These are phyloP conservation scores for Aspiorhynchus laticeps DNA, from an alignment of 2,113 vertebrate genomes.

Conservation along the genomic window DNA sequence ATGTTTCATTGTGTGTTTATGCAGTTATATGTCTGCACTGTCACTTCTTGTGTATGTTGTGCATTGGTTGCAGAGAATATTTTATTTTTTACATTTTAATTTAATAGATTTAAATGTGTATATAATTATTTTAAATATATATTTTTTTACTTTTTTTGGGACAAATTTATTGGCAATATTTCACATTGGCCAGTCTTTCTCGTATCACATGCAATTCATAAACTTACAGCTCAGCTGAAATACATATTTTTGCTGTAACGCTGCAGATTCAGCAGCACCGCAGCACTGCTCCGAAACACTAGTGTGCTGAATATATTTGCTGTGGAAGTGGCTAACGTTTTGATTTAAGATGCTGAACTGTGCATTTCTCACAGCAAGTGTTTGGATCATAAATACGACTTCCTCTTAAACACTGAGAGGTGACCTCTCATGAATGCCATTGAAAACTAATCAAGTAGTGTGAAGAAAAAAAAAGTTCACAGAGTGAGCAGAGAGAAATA, in stretches of 20 bases:
- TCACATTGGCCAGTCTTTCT: neutral
- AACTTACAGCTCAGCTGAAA: neutral
- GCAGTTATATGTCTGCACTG: neutral
- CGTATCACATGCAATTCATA: neutral
- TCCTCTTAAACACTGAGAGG: conserved; percentile 31
- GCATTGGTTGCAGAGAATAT: neutral
- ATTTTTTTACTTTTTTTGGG: too few relatives aligned
- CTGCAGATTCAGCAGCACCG: neutral
- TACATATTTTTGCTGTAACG: neutral
- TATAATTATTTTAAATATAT: too few relatives aligned
- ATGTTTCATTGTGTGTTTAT: neutral
- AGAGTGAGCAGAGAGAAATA: neutral
- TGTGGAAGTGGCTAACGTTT: neutral
- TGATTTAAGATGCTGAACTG: conserved; percentile 38
- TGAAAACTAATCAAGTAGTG: conserved; percentile 11
- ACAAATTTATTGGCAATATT: neutral
- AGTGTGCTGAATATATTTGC: conserved; percentile 27
- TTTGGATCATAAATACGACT: conserved; percentile 49
- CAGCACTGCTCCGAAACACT: conserved; percentile 6
- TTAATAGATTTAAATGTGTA: neutral
- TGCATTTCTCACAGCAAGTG: conserved; percentile 25
- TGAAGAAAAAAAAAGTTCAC: neutral
- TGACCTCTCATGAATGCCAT: conserved; percentile 41
- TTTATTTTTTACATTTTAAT: neutral
- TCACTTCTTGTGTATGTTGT: neutral